A percentile compares a stretch with the other conserved stretches of the same genome.
phyloP scores from a whole-genome alignment of 2,888 invertebrate genomes.

The Melieria omissa region DNA sequence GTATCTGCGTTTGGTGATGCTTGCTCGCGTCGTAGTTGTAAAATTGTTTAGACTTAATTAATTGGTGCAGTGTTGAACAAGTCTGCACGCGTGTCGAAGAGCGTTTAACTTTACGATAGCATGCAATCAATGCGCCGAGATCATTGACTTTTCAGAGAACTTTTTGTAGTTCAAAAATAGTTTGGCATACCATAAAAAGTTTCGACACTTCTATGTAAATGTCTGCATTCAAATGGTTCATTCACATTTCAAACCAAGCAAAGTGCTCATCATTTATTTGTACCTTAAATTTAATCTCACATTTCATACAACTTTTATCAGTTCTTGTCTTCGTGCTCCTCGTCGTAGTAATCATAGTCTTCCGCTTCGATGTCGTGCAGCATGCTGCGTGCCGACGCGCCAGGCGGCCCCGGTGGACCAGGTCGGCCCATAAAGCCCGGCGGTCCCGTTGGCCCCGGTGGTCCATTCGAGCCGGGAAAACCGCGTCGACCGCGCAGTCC shows the following conservation, averaged over 20 bases:
- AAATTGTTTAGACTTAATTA: no score
- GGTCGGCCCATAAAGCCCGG: slow-evolving; percentile 43
- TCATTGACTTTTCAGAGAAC: no score
- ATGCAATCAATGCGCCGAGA: no score
- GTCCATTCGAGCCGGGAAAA: slow-evolving; percentile 47
- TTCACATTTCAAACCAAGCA: neutral
- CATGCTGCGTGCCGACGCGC: slow-evolving; percentile 40
- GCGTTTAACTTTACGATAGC: no score
- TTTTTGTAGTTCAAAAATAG: no score
- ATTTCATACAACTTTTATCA: neutral
- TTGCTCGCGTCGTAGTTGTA: no score
- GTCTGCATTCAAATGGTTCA: no score
- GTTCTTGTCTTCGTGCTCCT: neutral
- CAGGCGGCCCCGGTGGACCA: slow-evolving; percentile 42
- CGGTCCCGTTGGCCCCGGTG: slow-evolving; percentile 39
- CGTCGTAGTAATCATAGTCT: slow-evolving; percentile 40
- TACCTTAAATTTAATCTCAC: neutral
- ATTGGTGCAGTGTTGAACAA: no score
- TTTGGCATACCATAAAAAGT: neutral
- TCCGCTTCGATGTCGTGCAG: slow-evolving; percentile 37
- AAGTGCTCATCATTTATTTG: neutral
- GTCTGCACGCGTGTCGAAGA: no score
- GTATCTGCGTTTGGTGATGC: no score
- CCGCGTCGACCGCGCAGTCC: slow-evolving; percentile 50
- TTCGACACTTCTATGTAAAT: no score